Percentiles rank a stretch among this genome's conserved stretches.
Evolutionary conservation across 2,113 vertebrate genomes (phyloP).

Genomic region (Dasyornis broadbenti): DNA sequence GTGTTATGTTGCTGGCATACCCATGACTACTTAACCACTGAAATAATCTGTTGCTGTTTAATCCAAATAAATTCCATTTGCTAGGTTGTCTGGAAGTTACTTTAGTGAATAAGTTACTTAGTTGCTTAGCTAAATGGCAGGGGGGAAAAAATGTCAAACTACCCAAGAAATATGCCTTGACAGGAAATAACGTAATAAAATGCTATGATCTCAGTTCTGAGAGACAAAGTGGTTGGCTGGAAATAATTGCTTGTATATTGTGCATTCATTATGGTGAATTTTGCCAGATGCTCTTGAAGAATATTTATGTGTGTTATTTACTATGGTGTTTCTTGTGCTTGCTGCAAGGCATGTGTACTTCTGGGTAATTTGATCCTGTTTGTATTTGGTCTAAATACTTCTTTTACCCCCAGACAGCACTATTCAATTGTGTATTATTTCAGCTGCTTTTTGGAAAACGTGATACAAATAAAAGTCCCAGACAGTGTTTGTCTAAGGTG

Average conservation of each 20-base stretch:
- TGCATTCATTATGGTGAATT: background rate
- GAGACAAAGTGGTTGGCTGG: background rate
- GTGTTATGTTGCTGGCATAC: background rate
- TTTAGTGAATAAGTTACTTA: background rate
- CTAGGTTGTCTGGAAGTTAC: slow-evolving; percentile 20
- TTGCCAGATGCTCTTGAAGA: slow-evolving; percentile 6
- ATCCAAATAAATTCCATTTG: slow-evolving; percentile 22
- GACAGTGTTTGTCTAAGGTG: background rate
- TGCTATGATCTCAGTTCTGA: background rate
- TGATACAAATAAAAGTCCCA: background rate
- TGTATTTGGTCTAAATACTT: background rate
- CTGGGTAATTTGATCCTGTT: background rate
- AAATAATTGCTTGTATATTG: slow-evolving; percentile 19
- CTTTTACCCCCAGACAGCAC: background rate
- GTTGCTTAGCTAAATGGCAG: background rate
- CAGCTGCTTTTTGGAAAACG: background rate
- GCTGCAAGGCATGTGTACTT: background rate
- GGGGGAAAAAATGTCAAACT: rapidly evolving
- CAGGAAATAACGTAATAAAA: background rate
- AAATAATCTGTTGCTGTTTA: background rate
- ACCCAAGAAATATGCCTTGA: background rate
- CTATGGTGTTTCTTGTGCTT: background rate
- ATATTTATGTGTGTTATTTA: background rate
- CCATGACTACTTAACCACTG: background rate
- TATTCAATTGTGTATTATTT: background rate